phyloP scores from a whole-genome alignment of 2,113 vertebrate genomes.

The Monarcha castaneiventris region DNA sequence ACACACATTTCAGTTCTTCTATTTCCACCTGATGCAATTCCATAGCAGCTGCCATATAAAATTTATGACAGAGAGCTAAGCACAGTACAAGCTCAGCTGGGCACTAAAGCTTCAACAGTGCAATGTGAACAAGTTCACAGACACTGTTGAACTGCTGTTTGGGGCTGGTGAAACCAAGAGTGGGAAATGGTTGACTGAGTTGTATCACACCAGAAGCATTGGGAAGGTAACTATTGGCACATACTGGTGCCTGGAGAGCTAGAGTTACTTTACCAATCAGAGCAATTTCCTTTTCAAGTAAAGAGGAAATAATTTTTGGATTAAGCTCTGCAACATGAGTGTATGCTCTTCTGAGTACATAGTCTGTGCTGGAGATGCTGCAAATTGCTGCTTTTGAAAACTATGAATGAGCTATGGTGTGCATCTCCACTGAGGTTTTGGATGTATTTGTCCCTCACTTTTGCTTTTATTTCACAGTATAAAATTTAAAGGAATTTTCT shows the following conservation, averaged over 20 bases:
- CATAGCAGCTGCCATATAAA: neutral
- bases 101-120: neutral
- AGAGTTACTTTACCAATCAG: neutral
- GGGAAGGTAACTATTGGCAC: neutral
- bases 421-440: neutral
- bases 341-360: neutral
- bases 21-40: neutral
- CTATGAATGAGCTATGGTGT: neutral
- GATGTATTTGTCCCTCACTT: neutral
- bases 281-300: neutral
- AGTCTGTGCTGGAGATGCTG: neutral
- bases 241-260: neutral
- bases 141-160: neutral
- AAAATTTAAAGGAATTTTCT: neutral
- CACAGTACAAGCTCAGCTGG: neutral
- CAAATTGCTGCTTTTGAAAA: neutral
- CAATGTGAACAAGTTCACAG: neutral
- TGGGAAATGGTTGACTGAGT: neutral
- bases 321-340: neutral
- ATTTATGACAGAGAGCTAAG: neutral
- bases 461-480: neutral
- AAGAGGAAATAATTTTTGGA: slow-evolving; percentile 15
- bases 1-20: neutral
- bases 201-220: neutral
- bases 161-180: neutral